These are phyloP conservation scores for Plectropomus leopardus DNA, from an alignment of 2,113 vertebrate species.

Conservation along the genomic window DNA sequence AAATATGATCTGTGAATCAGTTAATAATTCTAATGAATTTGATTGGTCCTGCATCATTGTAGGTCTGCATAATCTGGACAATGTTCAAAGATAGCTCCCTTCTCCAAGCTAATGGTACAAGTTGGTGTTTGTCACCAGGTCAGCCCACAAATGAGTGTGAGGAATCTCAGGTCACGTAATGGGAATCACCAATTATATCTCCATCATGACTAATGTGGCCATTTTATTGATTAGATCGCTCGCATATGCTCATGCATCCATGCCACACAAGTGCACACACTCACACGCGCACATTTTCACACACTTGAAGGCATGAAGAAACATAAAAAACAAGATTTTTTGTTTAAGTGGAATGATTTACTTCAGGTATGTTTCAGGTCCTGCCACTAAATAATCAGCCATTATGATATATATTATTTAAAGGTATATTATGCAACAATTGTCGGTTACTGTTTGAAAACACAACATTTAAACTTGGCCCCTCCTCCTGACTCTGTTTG, in stretches of 20 bases:
- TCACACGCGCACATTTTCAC: constrained; percentile 24
- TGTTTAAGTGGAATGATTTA: constrained; percentile 6
- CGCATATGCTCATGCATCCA: not conserved
- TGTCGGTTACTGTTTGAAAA: too few relatives aligned
- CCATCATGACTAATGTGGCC: constrained; percentile 5
- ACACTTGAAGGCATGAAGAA: constrained; percentile 22
- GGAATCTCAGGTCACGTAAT: constrained; percentile 62
- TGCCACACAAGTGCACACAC: not conserved
- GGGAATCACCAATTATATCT: constrained; percentile 57
- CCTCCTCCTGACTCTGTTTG: too few relatives aligned
- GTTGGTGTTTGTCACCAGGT: constrained; percentile 70
- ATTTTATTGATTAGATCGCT: constrained; percentile 5
- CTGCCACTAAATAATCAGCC: not conserved
- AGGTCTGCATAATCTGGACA: not conserved
- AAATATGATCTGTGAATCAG: not conserved
- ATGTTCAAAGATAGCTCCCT: not conserved
- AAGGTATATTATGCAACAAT: too few relatives aligned
- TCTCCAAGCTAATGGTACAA: constrained; percentile 31
- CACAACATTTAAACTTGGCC: too few relatives aligned
- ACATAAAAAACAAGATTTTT: too few relatives aligned
- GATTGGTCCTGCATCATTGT: not conserved
- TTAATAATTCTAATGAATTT: not conserved
- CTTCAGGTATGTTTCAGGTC: not conserved
- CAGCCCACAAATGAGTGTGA: constrained; percentile 59
- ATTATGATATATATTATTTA: too few relatives aligned